Evolutionary conservation across 2,888 invertebrate genomes (phyloP).

Genomic region (Stenotaenia linearis): DNA sequence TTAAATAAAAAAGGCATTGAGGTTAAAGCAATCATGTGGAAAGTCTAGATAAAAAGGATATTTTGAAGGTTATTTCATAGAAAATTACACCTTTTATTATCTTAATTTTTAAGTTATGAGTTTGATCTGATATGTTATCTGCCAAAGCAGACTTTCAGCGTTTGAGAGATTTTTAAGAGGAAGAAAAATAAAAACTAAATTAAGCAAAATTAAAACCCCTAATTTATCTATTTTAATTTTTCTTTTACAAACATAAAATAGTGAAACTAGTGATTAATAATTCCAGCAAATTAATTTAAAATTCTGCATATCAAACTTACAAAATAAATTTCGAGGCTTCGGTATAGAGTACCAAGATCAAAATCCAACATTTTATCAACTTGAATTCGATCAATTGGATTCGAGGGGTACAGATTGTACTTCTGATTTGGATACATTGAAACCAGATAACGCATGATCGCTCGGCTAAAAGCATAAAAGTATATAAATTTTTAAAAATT

Average conservation of each 20-base stretch:
- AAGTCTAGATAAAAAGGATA: not conserved
- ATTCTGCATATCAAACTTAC: not conserved
- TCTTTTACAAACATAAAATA: no score
- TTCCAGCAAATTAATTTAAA: not conserved
- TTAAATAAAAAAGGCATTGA: not conserved
- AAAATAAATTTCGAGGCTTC: not conserved
- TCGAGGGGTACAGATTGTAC: conserved; percentile 33
- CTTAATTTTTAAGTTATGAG: no score
- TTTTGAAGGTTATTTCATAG: not conserved
- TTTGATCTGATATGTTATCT: no score
- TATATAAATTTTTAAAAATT: not conserved
- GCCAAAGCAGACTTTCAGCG: no score
- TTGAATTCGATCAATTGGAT: conserved; percentile 27
- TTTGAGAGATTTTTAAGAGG: no score
- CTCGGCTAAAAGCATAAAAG: conserved; percentile 36
- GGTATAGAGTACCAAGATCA: conserved; percentile 30
- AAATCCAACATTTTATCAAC: conserved; percentile 33
- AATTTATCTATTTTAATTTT: no score
- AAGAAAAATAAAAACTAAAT: no score
- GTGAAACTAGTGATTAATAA: no score
- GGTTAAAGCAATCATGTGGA: not conserved
- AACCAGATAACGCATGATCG: conserved; percentile 33
- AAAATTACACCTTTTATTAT: no score
- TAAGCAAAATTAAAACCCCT: no score
- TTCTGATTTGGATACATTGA: conserved; percentile 31